A percentile compares a stretch with the other conserved stretches of the same genome.
Conservation (phyloP, 2,797 vertebrate species). For the Chelon labrosus region DNA sequence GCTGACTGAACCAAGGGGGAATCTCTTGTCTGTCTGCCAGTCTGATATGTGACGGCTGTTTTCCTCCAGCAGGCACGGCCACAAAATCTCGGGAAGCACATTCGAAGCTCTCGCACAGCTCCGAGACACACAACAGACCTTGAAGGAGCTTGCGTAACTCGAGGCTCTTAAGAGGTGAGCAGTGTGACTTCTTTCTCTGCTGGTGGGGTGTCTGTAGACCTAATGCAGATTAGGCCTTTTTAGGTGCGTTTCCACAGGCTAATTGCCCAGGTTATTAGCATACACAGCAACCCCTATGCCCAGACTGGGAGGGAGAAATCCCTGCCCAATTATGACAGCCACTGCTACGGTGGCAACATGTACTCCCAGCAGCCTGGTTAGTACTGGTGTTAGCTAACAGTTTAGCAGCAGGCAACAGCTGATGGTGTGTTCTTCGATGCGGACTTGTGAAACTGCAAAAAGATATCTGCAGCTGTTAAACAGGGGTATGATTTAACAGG, state of each 20-base stretch:
- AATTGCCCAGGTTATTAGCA: constrained; percentile 84
- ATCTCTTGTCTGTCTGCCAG: constrained; percentile 52
- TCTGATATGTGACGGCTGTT: constrained; percentile 50
- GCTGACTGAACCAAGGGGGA: constrained; percentile 37
- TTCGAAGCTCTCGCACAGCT: constrained; percentile 35
- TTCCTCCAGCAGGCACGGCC: constrained; percentile 29
- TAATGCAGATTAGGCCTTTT: constrained; percentile 75
- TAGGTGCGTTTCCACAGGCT: constrained; percentile 74
- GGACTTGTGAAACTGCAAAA: constrained; percentile 11
- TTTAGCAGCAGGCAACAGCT: constrained; percentile 49
- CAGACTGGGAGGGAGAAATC: constrained; percentile 77
- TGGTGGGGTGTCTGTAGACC: constrained; percentile 34
- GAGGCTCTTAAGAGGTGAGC: constrained; percentile 41
- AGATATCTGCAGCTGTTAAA: constrained; percentile 13
- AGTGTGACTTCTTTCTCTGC: constrained; percentile 30
- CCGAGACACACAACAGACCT: constrained; percentile 35
- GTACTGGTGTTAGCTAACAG: constrained; percentile 55
- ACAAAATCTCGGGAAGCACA: constrained; percentile 32
- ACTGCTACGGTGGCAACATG: constrained; percentile 57
- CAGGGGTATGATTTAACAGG: background rate
- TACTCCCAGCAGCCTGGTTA: constrained; percentile 72
- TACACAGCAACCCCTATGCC: constrained; percentile 78
- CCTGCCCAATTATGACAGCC: constrained; percentile 85
- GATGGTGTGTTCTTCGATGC: constrained; percentile 30
- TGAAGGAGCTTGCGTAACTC: constrained; percentile 28